Percentiles rank a stretch among this genome's conserved stretches.
Evolutionary conservation across 1,140 invertebrate genomes (phyloP).

Genomic region (Dinoponera quadriceps): DNA sequence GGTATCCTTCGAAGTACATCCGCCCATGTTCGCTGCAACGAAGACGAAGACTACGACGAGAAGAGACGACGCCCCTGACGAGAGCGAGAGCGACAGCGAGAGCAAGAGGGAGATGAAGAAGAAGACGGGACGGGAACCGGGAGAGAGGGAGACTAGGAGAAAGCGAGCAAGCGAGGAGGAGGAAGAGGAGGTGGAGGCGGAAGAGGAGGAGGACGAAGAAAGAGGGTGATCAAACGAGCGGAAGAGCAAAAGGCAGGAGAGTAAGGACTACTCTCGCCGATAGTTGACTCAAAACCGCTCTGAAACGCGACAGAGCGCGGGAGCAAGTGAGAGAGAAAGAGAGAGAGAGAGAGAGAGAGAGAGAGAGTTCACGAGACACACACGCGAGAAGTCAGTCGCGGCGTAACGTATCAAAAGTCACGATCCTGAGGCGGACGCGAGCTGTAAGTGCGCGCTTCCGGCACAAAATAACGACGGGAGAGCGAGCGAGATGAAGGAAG

Average conservation of each 20-base stretch:
- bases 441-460: slow-evolving; percentile 18
- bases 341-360: neutral
- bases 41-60: slow-evolving; percentile 54
- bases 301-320: no score
- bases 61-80: slow-evolving; percentile 49
- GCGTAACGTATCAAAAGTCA: neutral
- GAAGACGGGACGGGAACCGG: slow-evolving; percentile 51
- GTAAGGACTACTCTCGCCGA: no score
- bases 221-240: no score
- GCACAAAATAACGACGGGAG: neutral
- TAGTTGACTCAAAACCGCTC: no score
- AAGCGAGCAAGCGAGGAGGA: neutral
- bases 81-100: slow-evolving; percentile 52
- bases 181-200: no score
- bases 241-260: no score
- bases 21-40: slow-evolving; percentile 78
- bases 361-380: neutral
- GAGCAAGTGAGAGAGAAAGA: neutral
- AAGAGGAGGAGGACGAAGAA: no score
- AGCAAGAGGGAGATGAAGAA: neutral
- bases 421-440: neutral
- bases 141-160: neutral
- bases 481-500: slow-evolving; percentile 13
- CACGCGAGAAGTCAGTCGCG: neutral
- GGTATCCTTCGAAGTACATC: slow-evolving; percentile 84